Conservation (phyloP, 2,797 vertebrate genomes). For the Morus bassanus region DNA sequence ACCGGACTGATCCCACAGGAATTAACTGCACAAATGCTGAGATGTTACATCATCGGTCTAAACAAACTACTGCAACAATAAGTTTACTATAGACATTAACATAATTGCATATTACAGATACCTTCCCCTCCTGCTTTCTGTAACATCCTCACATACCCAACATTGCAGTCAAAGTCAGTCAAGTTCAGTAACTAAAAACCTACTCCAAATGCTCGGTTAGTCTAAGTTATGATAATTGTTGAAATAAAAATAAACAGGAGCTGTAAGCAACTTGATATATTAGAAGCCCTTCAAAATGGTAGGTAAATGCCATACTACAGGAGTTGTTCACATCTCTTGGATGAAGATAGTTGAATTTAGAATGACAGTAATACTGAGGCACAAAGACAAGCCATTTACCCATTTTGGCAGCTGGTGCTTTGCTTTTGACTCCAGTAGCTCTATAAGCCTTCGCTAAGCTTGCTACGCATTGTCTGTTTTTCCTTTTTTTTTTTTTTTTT, state of each 20-base stretch:
- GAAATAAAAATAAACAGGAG: neutral
- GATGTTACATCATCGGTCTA: neutral
- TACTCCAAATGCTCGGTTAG: neutral
- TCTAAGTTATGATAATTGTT: neutral
- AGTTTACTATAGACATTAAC: neutral
- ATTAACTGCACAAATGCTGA: neutral
- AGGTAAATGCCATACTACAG: neutral
- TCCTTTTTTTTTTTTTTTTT: no score
- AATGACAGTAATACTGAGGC: neutral
- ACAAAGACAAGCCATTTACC: neutral
- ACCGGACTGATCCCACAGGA: neutral
- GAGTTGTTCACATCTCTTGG: neutral
- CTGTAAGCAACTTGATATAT: neutral
- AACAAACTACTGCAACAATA: neutral
- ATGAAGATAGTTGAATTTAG: neutral
- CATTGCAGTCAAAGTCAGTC: neutral
- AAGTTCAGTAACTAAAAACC: neutral
- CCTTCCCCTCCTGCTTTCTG: neutral
- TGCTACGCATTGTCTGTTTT: rapidly evolving
- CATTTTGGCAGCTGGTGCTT: neutral
- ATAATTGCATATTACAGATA: neutral
- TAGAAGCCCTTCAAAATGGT: neutral
- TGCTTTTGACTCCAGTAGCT: neutral
- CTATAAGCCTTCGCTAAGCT: neutral
- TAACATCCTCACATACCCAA: neutral